Percentiles rank a stretch among this genome's conserved stretches.
These are phyloP conservation scores for Chesias legatella DNA, from an alignment of 2,888 invertebrate species.

Conservation along the genomic window DNA sequence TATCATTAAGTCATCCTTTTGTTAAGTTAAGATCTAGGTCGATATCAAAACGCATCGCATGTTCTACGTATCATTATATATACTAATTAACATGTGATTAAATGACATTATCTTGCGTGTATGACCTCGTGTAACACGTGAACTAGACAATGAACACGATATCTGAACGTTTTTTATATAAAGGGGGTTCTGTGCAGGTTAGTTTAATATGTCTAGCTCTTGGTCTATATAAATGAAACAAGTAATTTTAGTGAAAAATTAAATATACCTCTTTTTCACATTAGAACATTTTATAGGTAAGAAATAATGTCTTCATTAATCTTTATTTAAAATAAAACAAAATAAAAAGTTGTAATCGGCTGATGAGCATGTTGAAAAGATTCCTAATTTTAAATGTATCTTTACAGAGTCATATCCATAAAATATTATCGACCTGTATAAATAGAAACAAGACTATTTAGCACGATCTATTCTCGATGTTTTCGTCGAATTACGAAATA, in stretches of 20 bases:
- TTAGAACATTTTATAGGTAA: too few species aligned
- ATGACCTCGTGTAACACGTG: slow-evolving; percentile 13
- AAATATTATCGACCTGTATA: too few species aligned
- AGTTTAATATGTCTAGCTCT: too few species aligned
- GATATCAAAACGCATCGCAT: slow-evolving; percentile 17
- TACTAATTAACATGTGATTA: slow-evolving; percentile 21
- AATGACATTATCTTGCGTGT: slow-evolving; percentile 17
- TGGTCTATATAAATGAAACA: slow-evolving; percentile 4
- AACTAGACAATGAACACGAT: slow-evolving; percentile 6
- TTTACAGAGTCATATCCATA: too few species aligned
- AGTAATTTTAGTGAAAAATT: slow-evolving; percentile 6
- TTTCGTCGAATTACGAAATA: slow-evolving; percentile 41
- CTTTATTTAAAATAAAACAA: too few species aligned
- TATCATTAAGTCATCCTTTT: slow-evolving; percentile 8
- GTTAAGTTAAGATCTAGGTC: slow-evolving; percentile 12
- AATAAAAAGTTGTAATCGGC: too few species aligned
- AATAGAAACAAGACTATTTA: slow-evolving; percentile 7
- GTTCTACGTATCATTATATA: slow-evolving; percentile 23
- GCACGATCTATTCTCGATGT: slow-evolving; percentile 14
- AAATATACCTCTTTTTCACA: too few species aligned
- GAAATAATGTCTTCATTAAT: too few species aligned
- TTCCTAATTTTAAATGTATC: too few species aligned
- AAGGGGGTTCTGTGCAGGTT: too few species aligned
- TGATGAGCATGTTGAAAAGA: too few species aligned
- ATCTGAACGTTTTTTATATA: too few species aligned